phyloP scores from a whole-genome alignment of 2,888 invertebrate genomes.

The Lasioglossum marginatum region DNA sequence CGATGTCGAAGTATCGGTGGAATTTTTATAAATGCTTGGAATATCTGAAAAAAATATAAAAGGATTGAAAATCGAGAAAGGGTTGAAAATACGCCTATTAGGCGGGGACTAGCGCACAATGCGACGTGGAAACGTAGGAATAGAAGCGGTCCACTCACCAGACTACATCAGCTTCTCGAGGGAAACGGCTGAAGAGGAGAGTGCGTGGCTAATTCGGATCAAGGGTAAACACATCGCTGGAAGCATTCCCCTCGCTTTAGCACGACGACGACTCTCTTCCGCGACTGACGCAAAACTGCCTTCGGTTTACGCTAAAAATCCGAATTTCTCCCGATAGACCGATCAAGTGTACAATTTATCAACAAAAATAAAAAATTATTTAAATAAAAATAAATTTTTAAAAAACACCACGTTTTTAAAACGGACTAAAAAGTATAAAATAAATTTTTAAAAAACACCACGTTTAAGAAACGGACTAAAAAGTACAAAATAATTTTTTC shows the following conservation, averaged over 20 bases:
- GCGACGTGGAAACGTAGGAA: slow-evolving; percentile 1
- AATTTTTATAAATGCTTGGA: neutral
- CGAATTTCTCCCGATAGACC: slow-evolving; percentile 7
- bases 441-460: no score
- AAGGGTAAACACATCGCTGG: neutral
- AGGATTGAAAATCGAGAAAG: neutral
- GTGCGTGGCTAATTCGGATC: slow-evolving; percentile 8
- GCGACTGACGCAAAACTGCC: neutral
- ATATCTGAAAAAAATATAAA: neutral
- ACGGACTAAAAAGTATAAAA: no score
- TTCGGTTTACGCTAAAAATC: neutral
- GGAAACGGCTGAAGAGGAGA: neutral
- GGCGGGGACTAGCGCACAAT: neutral
- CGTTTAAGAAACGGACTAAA: no score
- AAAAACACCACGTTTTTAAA: no score
- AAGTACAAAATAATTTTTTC: no score
- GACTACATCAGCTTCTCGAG: neutral
- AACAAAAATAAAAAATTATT: neutral
- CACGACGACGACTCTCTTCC: neutral
- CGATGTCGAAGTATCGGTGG: neutral
- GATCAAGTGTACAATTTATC: neutral
- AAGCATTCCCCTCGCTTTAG: neutral
- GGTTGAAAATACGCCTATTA: neutral
- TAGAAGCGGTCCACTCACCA: neutral
- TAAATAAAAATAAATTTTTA: no score